These are phyloP conservation scores for Muraenolepis orangiensis DNA, from an alignment of 2,797 vertebrate species.

Conservation along the genomic window DNA sequence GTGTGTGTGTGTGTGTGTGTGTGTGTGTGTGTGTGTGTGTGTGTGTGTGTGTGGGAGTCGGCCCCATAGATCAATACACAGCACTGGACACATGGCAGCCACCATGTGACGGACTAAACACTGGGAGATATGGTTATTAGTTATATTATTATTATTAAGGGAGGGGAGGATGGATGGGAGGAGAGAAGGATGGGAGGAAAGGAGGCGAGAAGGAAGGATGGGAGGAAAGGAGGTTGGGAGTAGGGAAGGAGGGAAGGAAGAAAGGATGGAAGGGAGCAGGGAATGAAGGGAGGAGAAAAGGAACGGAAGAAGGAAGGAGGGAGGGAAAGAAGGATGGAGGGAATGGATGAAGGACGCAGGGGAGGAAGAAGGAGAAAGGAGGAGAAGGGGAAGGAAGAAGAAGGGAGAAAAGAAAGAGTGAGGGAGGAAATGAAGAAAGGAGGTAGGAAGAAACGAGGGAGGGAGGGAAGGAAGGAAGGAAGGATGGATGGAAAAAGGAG, in stretches of 20 bases:
- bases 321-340: too few species aligned
- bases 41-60: constrained; percentile 63
- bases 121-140: background rate
- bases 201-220: too few species aligned
- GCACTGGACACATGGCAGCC: constrained; percentile 13
- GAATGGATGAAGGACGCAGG: too few species aligned
- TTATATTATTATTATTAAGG: background rate
- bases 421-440: background rate
- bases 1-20: too few species aligned
- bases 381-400: background rate
- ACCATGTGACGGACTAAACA: background rate
- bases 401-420: background rate
- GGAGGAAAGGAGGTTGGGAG: background rate
- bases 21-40: too few species aligned
- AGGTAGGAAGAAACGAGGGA: background rate
- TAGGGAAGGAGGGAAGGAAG: background rate
- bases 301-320: too few species aligned
- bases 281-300: background rate
- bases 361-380: background rate
- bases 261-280: too few species aligned
- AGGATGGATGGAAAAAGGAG: background rate
- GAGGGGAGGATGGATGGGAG: too few species aligned
- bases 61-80: constrained; percentile 45
- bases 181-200: too few species aligned
- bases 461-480: background rate